Evolutionary conservation across 2,888 invertebrate species (phyloP).

Genomic region (Lamellibrachia columna): DNA sequence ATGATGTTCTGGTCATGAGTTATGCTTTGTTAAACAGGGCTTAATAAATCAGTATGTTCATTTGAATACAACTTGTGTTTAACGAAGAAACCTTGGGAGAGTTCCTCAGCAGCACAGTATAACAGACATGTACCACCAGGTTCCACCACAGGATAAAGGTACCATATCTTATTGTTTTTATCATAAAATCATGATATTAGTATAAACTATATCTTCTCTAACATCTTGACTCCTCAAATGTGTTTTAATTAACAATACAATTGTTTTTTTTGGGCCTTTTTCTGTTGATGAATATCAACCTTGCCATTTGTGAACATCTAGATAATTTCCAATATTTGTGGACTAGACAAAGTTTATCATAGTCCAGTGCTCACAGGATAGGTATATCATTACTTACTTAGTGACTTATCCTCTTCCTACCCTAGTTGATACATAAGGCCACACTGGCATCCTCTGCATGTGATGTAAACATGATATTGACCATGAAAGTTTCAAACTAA

Average conservation of each 20-base stretch:
- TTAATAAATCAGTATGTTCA: background rate
- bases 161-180: background rate
- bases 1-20: background rate
- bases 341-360: too few species aligned
- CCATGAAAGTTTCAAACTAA: too few species aligned
- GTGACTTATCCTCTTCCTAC: too few species aligned
- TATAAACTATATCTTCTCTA: background rate
- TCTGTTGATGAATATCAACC: too few species aligned
- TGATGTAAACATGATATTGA: too few species aligned
- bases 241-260: background rate
- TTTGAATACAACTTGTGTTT: background rate
- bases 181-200: background rate
- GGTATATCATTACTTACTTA: too few species aligned
- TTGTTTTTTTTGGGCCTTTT: background rate
- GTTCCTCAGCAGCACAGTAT: background rate
- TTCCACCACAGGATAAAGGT: background rate
- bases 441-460: too few species aligned
- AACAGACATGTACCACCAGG: background rate
- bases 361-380: too few species aligned
- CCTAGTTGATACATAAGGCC: too few species aligned
- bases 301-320: too few species aligned
- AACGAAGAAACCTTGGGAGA: background rate
- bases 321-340: too few species aligned
- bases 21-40: background rate
- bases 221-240: background rate